Evolutionary conservation across 1,140 invertebrate species (phyloP), one percentile per base, ranked within the genome.

Genomic region (Drosophila prosaltans): DNA sequence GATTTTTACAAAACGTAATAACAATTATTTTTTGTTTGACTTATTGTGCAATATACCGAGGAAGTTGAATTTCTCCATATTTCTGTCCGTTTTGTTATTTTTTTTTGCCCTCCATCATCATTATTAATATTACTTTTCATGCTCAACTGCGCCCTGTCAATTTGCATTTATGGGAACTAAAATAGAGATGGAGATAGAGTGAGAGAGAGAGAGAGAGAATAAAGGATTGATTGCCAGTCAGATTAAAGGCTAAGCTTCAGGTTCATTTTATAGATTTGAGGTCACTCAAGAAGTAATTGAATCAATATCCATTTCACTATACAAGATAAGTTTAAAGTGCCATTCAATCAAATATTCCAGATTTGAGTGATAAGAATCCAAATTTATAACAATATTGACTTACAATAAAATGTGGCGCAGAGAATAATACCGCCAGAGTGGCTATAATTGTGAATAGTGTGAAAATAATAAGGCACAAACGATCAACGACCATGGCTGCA

Each of bases 401-500:
- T 72, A 92, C 91, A 82, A 92, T 92, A 69, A 98, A 97, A 94
- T 98, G 97, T 74, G 98, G 98, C 84, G 98, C 98, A 92, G 97
- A 98, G 92, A 98, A 96, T 86, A 99, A 95, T 93, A 99, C 98
- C 90, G 97, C 98, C 93, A 98, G 95, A 80, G 98, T 99, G 83
- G 98, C 98, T 92, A 98, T 97, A 93, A 99, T 96, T 91, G 98
- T 99, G 94, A 99, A 99, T 92, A 98, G 94, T 88, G 98, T 98
- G 95, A 99, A 99, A 94, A 99, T 96, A 94, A 99, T 98, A 95
- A 99, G 97, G 95, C 98, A 99, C 94, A 99, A 95, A 93, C 98
- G 95, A 95, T 99, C 98, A 91, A 99, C 98, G 92, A 99, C 98
- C 98, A 99, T 99, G 91, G 98, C 98, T 83, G 99, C 99, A 94